phyloP scores from a whole-genome alignment of 2,797 vertebrate genomes.

The Diplodus puntazzo region DNA sequence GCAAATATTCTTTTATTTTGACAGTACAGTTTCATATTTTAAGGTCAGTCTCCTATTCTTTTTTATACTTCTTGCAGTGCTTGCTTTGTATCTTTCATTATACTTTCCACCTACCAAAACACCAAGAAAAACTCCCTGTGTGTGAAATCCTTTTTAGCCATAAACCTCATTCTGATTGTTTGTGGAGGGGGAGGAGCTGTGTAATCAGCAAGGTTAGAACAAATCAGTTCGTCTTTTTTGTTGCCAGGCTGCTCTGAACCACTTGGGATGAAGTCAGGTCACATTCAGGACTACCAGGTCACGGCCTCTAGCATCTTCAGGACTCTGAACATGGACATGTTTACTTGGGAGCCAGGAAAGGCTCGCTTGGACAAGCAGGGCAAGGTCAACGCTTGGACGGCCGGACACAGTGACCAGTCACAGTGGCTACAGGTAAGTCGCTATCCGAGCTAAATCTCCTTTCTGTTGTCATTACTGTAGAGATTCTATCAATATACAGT shows the following conservation, averaged over 20 bases:
- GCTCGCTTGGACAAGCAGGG: slow-evolving; percentile 98
- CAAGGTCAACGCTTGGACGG: slow-evolving; percentile 99
- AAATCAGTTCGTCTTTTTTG: slow-evolving; percentile 22
- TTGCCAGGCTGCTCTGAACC: slow-evolving; percentile 95
- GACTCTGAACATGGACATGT: slow-evolving; percentile 99
- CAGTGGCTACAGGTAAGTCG: slow-evolving; percentile 96
- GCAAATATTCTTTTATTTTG: too few species aligned
- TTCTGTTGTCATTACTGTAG: slow-evolving; percentile 11
- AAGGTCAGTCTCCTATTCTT: too few species aligned
- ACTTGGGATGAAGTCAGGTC: slow-evolving; percentile 97
- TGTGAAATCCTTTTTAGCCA: too few species aligned
- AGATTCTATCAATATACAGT: slow-evolving; percentile 16
- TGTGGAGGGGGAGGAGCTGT: background rate
- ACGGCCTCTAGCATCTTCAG: slow-evolving; percentile 96
- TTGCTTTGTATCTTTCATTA: too few species aligned
- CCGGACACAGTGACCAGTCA: slow-evolving; percentile 96
- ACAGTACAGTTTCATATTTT: too few species aligned
- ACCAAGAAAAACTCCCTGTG: too few species aligned
- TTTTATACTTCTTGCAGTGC: too few species aligned
- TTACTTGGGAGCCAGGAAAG: slow-evolving; percentile 98
- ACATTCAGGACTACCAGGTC: slow-evolving; percentile 97
- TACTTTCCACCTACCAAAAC: too few species aligned
- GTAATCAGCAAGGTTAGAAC: background rate
- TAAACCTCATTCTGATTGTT: too few species aligned
- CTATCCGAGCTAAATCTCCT: slow-evolving; percentile 13